Evolutionary conservation across 2,113 vertebrate species (phyloP), one percentile per base, ranked within the genome.

Genomic region (Etheostoma spectabile): DNA sequence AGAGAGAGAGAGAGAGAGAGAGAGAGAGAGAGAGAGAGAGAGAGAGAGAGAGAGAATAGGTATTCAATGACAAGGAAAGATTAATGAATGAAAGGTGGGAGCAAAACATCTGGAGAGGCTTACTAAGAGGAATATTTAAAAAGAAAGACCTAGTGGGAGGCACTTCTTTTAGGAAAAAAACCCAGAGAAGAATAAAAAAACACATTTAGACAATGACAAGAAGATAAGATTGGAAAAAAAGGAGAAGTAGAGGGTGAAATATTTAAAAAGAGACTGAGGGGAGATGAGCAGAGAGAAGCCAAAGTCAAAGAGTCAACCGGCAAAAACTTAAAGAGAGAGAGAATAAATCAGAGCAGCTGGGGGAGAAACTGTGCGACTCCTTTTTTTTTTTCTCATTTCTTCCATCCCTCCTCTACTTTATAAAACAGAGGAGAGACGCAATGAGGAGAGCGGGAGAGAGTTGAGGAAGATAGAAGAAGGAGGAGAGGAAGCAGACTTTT

Each of bases 71-170:
- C 80, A 76, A 55, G 72, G 73, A 83, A 75, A 86, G 81, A 90
- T 49, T 82, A 79, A 89, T 89, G 72, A 85, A 90, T 84, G 87
- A 90, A 88, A 87, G 83, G 91, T 90, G 80, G 86, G 70, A 74
- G 83, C 80, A 64, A 82, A 87, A 81, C 86, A 87, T 82, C 82
- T 86, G 74, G 73, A 91, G 87, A 77, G 77, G 88, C 88, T 86
- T 83, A 91, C 22, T 27, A 8, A 24, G 63, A 82, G 92, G 93
- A 91, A 85, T 92, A 86, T 82, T 84, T 75, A 75, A 78, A 75
- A 75, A 62, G 19, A 16, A 61, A 81, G 73, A 67, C 33, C 61
- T 45, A 45, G 77, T 46, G 63, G 57, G 8, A 66, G 55, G 56
- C 11, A 14, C 15, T 24, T 15, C 0, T 57, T 14, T 8, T 56